Conservation (phyloP, 92 coral and sea anemone genomes). For the Anthopleura xanthogrammica region DNA sequence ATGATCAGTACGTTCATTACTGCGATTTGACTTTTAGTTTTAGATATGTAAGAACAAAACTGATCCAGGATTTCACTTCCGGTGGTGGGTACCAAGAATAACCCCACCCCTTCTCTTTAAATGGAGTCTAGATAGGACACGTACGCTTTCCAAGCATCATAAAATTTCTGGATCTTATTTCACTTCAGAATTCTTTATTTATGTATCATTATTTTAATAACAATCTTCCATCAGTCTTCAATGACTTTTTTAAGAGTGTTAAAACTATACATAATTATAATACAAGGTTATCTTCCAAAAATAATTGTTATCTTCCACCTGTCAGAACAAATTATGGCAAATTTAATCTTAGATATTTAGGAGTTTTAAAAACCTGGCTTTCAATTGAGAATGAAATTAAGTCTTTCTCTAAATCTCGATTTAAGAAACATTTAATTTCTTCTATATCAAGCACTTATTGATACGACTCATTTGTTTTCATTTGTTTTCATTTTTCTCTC, state of each 20-base stretch:
- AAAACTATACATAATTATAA: slow-evolving; percentile 37
- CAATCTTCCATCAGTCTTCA: slow-evolving; percentile 31
- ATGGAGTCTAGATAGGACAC: no score
- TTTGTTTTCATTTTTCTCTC: no score
- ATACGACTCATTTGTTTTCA: background rate
- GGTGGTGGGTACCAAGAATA: no score
- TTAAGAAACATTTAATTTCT: background rate
- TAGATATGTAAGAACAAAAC: no score
- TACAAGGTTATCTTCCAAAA: slow-evolving; percentile 52
- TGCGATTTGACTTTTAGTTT: no score
- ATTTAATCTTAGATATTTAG: slow-evolving; percentile 39
- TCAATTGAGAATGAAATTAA: background rate
- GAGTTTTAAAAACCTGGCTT: slow-evolving; percentile 34
- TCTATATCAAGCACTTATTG: background rate
- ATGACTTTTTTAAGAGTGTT: slow-evolving; percentile 26
- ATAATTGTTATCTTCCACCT: slow-evolving; percentile 29
- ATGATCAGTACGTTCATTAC: no score
- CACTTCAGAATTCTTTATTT: slow-evolving; percentile 21
- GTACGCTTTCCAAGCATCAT: background rate
- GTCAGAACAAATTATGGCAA: slow-evolving; percentile 56
- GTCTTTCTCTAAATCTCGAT: background rate
- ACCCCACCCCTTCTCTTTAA: no score
- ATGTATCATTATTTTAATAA: slow-evolving; percentile 30
- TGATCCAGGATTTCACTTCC: no score
- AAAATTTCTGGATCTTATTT: slow-evolving; percentile 22